Percentiles rank a stretch among this genome's conserved stretches.
These are phyloP conservation scores for Psilanteris sp. DNA, from an alignment of 1,140 invertebrate species.

Conservation along the genomic window DNA sequence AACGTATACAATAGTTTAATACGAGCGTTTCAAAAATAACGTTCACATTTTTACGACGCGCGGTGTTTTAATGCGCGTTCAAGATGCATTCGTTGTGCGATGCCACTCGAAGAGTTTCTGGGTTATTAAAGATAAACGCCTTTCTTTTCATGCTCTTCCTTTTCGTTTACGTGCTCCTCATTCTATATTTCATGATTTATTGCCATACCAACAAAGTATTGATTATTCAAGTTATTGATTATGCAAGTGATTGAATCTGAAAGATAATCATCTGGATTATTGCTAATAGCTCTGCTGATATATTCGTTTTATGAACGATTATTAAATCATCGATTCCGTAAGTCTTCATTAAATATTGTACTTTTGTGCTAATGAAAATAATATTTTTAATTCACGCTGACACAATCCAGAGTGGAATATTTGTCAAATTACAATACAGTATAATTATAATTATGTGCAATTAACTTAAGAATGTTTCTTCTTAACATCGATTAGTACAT, in stretches of 20 bases:
- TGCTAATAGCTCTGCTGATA: conserved; percentile 9
- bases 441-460: no score
- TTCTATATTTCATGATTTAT: conserved; percentile 30
- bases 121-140: conserved; percentile 15
- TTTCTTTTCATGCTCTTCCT: not conserved
- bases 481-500: no score
- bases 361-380: not conserved
- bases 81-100: no score
- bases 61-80: not conserved
- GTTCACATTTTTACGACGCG: not conserved
- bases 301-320: conserved; percentile 16
- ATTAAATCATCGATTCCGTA: conserved; percentile 21
- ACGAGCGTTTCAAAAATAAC: not conserved
- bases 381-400: no score
- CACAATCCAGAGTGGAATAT: no score
- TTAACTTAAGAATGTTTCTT: no score
- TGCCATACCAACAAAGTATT: conserved; percentile 1
- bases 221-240: conserved; percentile 27
- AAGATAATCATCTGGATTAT: conserved; percentile 40
- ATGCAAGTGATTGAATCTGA: conserved; percentile 23
- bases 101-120: not conserved
- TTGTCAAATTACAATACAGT: no score
- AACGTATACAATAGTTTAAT: not conserved
- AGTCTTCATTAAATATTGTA: conserved; percentile 25
- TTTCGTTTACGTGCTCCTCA: conserved; percentile 1